Evolutionary conservation across 2,888 invertebrate species (phyloP), one percentile per base, ranked within the genome.

Genomic region (Euzophera pinguis): DNA sequence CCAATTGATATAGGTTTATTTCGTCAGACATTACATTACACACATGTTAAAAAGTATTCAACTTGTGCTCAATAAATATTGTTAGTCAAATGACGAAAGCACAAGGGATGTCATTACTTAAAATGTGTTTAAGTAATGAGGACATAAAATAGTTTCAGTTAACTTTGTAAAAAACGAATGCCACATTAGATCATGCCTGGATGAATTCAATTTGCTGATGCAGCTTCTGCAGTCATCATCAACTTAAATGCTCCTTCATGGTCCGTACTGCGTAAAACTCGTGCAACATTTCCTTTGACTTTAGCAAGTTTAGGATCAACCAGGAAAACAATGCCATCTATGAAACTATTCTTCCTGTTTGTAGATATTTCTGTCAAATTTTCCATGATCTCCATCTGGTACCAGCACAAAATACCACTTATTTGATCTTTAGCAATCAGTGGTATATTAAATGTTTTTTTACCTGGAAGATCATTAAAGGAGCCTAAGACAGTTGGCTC

Each of bases 371-470:
- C 74, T 16, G 73, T 70, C 17, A 78, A 50, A 51, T 80, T 71
- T 49, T 90, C 76, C 60, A 86, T 75, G 16, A 91, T 64, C 56
- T 90, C 81, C 45, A 92, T 76, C n/a, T 78, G 75, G 59, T 87
- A 93, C 92, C 92, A 93, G 60, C 91, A 91, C 14, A 92, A 70
- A 53, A 93, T 76, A 2, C 88, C 91, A 73, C 91, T 91, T 0
- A 86, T 79, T 41, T 67, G 53, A 0, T 92, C 92, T 53, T 73
- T 72, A 41, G 72, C 72, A 10, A 65, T 71, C 10, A 91, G 66
- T 7, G 72, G 71, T 10, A 84, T 64, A 47, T 66, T 67, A 3
- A 81, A 42, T 10, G 71, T 62, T 50, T 72, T 73, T 4, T 72
- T 53, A 5, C 53, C 56, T 7, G 61, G n/a, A 9, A 58, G 59